Base-by-base conservation (phyloP, 2,797 vertebrate genomes). In the Sebastes nivosus region DNA sequence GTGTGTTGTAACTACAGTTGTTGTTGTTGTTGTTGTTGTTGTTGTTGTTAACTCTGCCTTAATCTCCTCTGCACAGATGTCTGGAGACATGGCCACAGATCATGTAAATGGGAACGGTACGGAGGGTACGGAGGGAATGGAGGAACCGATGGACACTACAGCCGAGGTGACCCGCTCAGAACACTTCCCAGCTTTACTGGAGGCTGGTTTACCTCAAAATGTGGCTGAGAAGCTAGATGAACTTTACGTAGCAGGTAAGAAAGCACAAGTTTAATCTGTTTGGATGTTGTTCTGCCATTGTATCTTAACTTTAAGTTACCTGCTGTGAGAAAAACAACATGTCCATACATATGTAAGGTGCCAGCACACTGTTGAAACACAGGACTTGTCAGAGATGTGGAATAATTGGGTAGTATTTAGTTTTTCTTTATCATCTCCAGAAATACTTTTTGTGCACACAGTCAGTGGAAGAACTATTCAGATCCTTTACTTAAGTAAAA, bases 191-290 rank as follows among this genome's bases (percentile, higher is more conserved):
- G 96, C 97, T 85, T 92, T 99, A 88, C 94, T 99, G 95, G 97
- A 98, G 88, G 97, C 98, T 90, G 98, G 98, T 93, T 95, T 99
- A 96, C 97, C 97, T 93, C 97, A 98, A 95, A 97, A 97, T 89
- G 97, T 99, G 90, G 97, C 98, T 73, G 98, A 99, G 96, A 99
- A 99, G 95, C 96, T 99, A 90, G 98, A 99, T 87, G 97, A 99
- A 95, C 98, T 99, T 95, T 99, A 99, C 91, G 93, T 98, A 94
- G 97, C 97, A 97, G 98, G 98, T 99, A 94, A 52, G 50, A 52
- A n/a, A 52, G 50, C 18, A 20, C 3, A 52, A 20, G 20, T 52
- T 50, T 50, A 20, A 10, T 52, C 18, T 52, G 0, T 52, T 8
- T n/a, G 50, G 18, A 0, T 0, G 50, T 20, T 52, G 46, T 52